These are phyloP conservation scores for Hydractinia symbiolongicarpus DNA, from an alignment of 30 jellyfish, hydroid and myxozoan genomes.

Conservation along the genomic window DNA sequence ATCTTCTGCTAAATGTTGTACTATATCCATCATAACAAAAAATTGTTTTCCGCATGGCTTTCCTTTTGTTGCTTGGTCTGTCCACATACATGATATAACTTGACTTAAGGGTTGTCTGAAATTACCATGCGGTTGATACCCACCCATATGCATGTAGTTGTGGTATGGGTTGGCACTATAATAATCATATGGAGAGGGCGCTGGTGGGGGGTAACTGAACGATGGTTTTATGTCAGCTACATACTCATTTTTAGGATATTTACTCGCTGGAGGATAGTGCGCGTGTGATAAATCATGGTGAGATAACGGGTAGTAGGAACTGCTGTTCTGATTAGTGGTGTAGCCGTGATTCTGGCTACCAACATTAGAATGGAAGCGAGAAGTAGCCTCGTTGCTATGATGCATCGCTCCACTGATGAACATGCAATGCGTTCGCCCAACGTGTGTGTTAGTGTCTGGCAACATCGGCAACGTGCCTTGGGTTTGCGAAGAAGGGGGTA, in stretches of 20 bases:
- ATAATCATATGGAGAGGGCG: constrained; percentile 78
- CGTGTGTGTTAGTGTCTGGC: constrained; percentile 63
- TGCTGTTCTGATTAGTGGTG: constrained; percentile 47
- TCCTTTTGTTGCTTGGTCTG: constrained; percentile 93
- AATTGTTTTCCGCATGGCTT: constrained; percentile 99
- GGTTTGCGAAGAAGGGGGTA: constrained; percentile 38
- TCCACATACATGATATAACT: constrained; percentile 97
- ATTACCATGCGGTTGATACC: constrained; percentile 93
- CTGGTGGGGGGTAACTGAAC: constrained; percentile 34
- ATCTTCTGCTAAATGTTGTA: constrained; percentile 97
- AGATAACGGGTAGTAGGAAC: constrained; percentile 57
- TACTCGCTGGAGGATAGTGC: constrained; percentile 5
- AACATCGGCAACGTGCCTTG: constrained; percentile 64
- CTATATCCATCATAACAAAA: constrained; percentile 98
- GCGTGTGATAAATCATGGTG: constrained; percentile 71
- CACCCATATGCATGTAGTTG: constrained; percentile 67
- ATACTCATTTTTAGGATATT: constrained; percentile 43
- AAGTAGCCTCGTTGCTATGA: constrained; percentile 43
- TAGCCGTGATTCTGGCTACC: constrained; percentile 71
- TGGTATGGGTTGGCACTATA: constrained; percentile 56
- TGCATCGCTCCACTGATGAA: constrained; percentile 75
- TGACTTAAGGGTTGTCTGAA: constrained; percentile 97
- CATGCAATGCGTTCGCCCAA: constrained; percentile 97
- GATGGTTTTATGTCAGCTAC: constrained; percentile 49
- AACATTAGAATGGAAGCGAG: constrained; percentile 40